A percentile compares a stretch with the other conserved stretches of the same genome.
Conservation (phyloP, 2,888 invertebrate genomes). For the Agonopterix heracliana region DNA sequence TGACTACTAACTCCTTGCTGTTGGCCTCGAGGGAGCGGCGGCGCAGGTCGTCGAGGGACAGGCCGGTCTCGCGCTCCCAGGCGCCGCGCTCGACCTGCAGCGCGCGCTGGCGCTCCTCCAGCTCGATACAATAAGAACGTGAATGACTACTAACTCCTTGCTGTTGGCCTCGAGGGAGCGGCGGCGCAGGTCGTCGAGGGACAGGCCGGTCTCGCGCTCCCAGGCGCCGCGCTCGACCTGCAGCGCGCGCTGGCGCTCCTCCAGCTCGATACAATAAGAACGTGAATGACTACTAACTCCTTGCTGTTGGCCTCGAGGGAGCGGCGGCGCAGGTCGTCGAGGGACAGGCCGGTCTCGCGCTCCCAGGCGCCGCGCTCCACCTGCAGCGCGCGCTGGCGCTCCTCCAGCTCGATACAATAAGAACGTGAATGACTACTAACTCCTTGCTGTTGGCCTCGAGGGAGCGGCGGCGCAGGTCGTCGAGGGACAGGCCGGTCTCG, state of each 20-base stretch:
- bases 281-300: no score
- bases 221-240: slow-evolving; percentile 92
- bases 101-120: slow-evolving; percentile 91
- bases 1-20: no score
- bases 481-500: slow-evolving; percentile 91
- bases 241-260: slow-evolving; percentile 90
- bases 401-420: no score
- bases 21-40: slow-evolving; percentile 90
- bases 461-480: slow-evolving; percentile 90
- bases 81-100: slow-evolving; percentile 93
- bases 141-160: no score
- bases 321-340: slow-evolving; percentile 91
- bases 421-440: no score
- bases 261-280: no score
- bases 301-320: no score
- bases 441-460: slow-evolving; percentile 93
- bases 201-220: slow-evolving; percentile 91
- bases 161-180: no score
- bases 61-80: no score
- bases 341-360: slow-evolving; percentile 90
- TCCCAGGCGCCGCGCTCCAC: slow-evolving; percentile 92
- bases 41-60: slow-evolving; percentile 92
- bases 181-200: slow-evolving; percentile 91
- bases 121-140: no score
- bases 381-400: slow-evolving; percentile 88